Evolutionary conservation across 2,888 invertebrate species (phyloP).

Genomic region (Cataglyphis cursor): DNA sequence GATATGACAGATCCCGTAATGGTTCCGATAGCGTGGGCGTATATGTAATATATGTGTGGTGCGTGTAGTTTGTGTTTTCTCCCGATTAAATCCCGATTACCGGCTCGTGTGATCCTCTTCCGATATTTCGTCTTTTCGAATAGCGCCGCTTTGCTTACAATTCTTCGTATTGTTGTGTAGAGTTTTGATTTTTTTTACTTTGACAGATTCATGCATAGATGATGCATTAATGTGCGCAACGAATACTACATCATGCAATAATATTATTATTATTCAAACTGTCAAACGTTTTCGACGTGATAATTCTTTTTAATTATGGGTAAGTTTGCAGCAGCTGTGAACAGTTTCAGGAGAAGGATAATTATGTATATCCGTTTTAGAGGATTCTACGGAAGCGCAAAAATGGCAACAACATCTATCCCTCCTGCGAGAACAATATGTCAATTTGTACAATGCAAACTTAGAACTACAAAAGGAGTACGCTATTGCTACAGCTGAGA

Average conservation of each 20-base stretch:
- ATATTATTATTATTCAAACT: background rate
- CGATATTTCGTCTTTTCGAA: background rate
- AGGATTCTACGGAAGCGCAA: conserved; percentile 82
- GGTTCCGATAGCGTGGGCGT: conserved; percentile 61
- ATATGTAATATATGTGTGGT: conserved; percentile 39
- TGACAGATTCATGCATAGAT: background rate
- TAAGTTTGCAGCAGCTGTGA: conserved; percentile 2
- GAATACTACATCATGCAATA: conserved; percentile 4
- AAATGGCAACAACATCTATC: conserved; percentile 93
- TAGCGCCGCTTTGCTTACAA: background rate
- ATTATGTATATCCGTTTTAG: conserved; percentile 66
- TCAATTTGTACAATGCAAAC: conserved; percentile 94
- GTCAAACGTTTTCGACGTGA: background rate
- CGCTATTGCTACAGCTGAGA: conserved; percentile 91
- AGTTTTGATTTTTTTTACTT: background rate
- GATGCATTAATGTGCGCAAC: conserved; percentile 12
- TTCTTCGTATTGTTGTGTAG: background rate
- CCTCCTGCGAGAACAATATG: conserved; percentile 96
- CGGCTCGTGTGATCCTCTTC: background rate
- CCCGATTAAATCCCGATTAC: conserved; percentile 1
- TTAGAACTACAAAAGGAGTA: conserved; percentile 95
- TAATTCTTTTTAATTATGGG: conserved; percentile 21
- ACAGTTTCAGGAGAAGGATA: background rate
- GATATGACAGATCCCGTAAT: conserved; percentile 49
- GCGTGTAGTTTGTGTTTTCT: conserved; percentile 4